These are phyloP conservation scores for Imbricaverruca yamaguchii DNA, from an alignment of 2,888 invertebrate species.

Conservation along the genomic window DNA sequence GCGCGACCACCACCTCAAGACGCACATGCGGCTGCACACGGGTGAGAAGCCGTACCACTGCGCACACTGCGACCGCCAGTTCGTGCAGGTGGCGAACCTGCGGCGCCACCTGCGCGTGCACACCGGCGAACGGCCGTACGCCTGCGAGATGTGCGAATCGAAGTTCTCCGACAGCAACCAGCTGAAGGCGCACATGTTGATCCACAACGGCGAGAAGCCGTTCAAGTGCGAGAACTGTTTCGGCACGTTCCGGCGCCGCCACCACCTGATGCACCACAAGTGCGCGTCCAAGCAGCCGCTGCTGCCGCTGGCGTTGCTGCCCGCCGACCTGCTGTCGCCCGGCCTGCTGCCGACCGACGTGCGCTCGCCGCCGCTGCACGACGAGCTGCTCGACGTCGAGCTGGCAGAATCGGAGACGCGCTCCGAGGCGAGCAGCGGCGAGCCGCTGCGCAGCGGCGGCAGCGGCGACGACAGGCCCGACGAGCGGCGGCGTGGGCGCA, in stretches of 20 bases:
- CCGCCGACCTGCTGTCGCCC: conserved; percentile 28
- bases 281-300: conserved; percentile 53
- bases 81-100: conserved; percentile 87
- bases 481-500: conserved; percentile 34
- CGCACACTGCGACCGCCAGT: conserved; percentile 81
- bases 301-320: conserved; percentile 31
- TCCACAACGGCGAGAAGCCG: conserved; percentile 84
- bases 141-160: conserved; percentile 74
- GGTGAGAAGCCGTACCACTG: conserved; percentile 91
- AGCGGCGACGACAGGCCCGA: conserved; percentile 45
- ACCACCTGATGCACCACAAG: conserved; percentile 77
- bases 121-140: conserved; percentile 81
- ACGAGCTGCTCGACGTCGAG: conserved; percentile 38
- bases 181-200: conserved; percentile 77
- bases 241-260: conserved; percentile 71
- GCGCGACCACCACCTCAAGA: conserved; percentile 85
- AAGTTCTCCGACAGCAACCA: conserved; percentile 88
- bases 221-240: conserved; percentile 73
- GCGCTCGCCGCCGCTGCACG: conserved; percentile 39
- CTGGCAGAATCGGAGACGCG: conserved; percentile 13
- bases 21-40: conserved; percentile 84
- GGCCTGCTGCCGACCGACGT: conserved; percentile 38
- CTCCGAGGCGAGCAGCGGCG: conserved; percentile 28
- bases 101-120: conserved; percentile 81
- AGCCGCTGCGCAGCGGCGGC: conserved; percentile 36